phyloP scores from a whole-genome alignment of 2,113 vertebrate species.

The Arenaria interpres region DNA sequence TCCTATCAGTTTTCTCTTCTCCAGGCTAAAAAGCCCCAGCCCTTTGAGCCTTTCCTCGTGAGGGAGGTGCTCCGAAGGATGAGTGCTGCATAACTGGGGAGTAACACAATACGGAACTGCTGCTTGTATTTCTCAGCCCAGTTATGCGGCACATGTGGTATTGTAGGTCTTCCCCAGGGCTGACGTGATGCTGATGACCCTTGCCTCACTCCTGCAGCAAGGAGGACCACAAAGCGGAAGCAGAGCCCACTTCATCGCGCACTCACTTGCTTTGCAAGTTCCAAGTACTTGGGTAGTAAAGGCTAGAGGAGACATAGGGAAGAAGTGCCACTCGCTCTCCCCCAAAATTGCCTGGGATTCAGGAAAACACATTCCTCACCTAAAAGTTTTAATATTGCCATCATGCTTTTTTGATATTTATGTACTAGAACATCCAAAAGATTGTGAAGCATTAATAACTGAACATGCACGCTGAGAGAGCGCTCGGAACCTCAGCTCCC shows the following conservation, averaged over 20 bases:
- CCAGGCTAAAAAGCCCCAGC: too few species aligned
- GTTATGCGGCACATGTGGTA: neutral
- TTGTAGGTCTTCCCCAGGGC: neutral
- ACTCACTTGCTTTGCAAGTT: neutral
- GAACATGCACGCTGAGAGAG: neutral
- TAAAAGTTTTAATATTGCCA: neutral
- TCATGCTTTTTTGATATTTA: neutral
- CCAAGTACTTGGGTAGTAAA: neutral
- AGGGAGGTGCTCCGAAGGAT: neutral
- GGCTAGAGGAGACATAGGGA: neutral
- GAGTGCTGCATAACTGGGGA: neutral
- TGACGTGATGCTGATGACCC: neutral
- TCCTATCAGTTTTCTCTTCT: too few species aligned
- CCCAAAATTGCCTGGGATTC: neutral
- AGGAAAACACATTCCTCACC: neutral
- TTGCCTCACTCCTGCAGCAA: neutral
- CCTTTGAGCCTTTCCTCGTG: too few species aligned
- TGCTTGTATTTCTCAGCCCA: accelerated
- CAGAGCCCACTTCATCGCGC: neutral
- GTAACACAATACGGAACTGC: neutral
- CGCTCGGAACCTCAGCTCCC: neutral
- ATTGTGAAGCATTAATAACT: neutral
- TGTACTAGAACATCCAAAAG: neutral
- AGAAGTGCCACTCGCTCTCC: neutral
- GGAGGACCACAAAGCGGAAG: neutral